Evolutionary conservation across 2,888 invertebrate species (phyloP), one percentile per base, ranked within the genome.

Genomic region (Colostygia pectinataria): DNA sequence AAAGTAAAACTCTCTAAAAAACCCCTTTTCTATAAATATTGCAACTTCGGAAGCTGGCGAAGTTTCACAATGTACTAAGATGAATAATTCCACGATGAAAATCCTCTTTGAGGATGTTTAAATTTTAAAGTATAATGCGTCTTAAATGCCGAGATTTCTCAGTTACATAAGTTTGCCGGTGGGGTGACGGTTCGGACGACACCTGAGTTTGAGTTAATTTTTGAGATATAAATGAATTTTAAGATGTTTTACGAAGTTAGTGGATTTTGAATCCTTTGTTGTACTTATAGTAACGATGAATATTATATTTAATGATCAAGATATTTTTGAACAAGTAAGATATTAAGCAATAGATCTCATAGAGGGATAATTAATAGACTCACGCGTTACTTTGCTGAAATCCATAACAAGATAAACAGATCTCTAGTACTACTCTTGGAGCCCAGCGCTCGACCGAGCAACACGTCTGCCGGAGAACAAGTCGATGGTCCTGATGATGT

Each of bases 1-100:
- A 39, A 40, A 44, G 34, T 39, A 32, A 31, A 38, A 37, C 29
- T 29, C 14, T 20, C 14, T 24, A 34, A 46, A 52, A 51, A 49
- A 52, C 42, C 9, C 37, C 36, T 45, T 44, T 40, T 41, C 46
- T 29, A 46, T 52, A 52, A 52, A 52, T 52, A 52, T 33, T 29
- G 42, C 46, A 47, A 38, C 37, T 38, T 51, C 13, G n/a, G 14
- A 48, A 48, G 47, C 34, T 18, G 47, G 24, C 42, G 12, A 57
- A 59, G 43, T 59, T 56, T 51, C 54, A 39, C 42, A 29, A 53
- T 55, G 55, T 50, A 48, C 46, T 45, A 43, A 51, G 53, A 61
- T 61, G 60, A 61, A 61, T 61, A 61, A 61, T 56, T 61, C 51
- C 40, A 31, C 39, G 44, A 40, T 40, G 48, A 42, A 55, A 53